These are phyloP conservation scores for Bembecia ichneumoniformis DNA, from an alignment of 2,888 invertebrate genomes.

Conservation along the genomic window DNA sequence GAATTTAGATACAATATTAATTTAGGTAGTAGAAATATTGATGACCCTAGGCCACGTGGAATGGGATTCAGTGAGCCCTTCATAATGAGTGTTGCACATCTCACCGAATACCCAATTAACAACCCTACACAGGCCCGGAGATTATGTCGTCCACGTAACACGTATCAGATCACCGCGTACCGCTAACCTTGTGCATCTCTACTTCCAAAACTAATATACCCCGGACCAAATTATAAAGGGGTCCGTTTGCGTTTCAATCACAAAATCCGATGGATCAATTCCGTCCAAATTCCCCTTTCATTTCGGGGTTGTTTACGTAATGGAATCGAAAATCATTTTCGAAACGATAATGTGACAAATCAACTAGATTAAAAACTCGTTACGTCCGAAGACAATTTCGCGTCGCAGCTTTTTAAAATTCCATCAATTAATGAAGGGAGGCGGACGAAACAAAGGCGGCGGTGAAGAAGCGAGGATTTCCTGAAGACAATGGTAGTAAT, in stretches of 20 bases:
- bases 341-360: not conserved
- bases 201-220: conserved; percentile 18
- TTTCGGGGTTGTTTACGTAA: conserved; percentile 19
- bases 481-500: conserved; percentile 56
- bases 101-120: conserved; percentile 49
- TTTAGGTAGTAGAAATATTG: not conserved
- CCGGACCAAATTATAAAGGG: conserved; percentile 35
- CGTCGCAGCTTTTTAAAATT: not conserved
- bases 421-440: conserved; percentile 20
- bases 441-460: conserved; percentile 38
- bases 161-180: conserved; percentile 32
- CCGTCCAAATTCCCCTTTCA: conserved; percentile 15
- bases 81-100: conserved; percentile 34
- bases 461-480: conserved; percentile 43
- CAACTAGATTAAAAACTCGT: not conserved
- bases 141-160: conserved; percentile 29
- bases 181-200: conserved; percentile 29
- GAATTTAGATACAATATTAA: no score
- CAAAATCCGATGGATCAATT: conserved; percentile 27
- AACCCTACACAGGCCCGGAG: conserved; percentile 43
- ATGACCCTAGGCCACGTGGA: not conserved
- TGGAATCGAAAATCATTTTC: conserved; percentile 24
- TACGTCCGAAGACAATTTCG: not conserved
- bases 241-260: conserved; percentile 40
- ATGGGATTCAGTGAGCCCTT: conserved; percentile 24